Evolutionary conservation across 2,797 vertebrate genomes (phyloP).

Genomic region (Cichlasoma orientale): DNA sequence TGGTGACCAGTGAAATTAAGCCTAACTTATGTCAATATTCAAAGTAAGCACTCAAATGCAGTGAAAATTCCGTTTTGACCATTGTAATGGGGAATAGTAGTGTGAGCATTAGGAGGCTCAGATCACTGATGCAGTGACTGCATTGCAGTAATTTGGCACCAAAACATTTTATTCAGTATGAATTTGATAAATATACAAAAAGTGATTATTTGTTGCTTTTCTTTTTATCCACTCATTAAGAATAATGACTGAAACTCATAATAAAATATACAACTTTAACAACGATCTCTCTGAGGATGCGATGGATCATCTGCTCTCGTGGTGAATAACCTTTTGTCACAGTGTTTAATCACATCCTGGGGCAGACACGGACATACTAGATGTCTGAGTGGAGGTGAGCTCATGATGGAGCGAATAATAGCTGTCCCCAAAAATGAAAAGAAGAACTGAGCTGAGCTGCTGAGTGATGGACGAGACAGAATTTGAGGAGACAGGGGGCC

Average conservation of each 20-base stretch:
- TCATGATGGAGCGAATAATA: slow-evolving; percentile 48
- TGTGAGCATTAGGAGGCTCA: neutral
- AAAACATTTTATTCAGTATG: neutral
- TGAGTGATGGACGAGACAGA: slow-evolving; percentile 35
- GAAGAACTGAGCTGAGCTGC: slow-evolving; percentile 8
- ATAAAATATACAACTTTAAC: neutral
- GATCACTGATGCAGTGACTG: neutral
- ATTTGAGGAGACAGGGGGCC: slow-evolving; percentile 32
- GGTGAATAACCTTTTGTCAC: neutral
- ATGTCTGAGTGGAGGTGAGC: slow-evolving; percentile 42
- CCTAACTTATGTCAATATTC: no score
- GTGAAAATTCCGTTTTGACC: no score
- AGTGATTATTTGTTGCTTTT: neutral
- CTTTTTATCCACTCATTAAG: neutral
- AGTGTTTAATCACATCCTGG: slow-evolving; percentile 3
- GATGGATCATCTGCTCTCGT: neutral
- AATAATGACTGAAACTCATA: neutral
- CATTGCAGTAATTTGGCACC: neutral
- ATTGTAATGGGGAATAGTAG: no score
- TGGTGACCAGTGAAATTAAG: no score
- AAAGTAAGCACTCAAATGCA: no score
- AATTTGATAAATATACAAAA: neutral
- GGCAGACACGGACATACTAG: slow-evolving; percentile 13
- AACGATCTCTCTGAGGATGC: neutral
- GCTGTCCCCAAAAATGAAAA: slow-evolving; percentile 20